A percentile compares a stretch with the other conserved stretches of the same genome.
Evolutionary conservation across 2,888 invertebrate genomes (phyloP).

Genomic region (Hecatera dysodea): DNA sequence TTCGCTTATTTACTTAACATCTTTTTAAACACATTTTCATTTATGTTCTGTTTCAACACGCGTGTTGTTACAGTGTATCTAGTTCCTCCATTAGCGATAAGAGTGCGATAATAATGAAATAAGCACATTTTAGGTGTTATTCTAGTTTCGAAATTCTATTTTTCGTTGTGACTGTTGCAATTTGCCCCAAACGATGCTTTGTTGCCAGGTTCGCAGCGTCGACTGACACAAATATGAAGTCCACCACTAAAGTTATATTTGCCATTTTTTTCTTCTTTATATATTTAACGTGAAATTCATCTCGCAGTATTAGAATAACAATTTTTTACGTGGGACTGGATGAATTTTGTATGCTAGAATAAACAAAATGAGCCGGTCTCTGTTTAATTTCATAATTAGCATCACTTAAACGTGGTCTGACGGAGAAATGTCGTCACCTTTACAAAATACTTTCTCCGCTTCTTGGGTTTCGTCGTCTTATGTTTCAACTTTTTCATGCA

Average conservation of each 20-base stretch:
- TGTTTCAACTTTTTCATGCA: slow-evolving; percentile 80
- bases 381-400: slow-evolving; percentile 72
- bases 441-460: slow-evolving; percentile 80
- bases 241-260: slow-evolving; percentile 73
- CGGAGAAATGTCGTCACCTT: slow-evolving; percentile 72
- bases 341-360: slow-evolving; percentile 32
- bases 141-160: slow-evolving; percentile 60
- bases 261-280: slow-evolving; percentile 67
- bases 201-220: slow-evolving; percentile 73
- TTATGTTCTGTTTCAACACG: slow-evolving; percentile 56
- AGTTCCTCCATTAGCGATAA: slow-evolving; percentile 52
- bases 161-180: slow-evolving; percentile 68
- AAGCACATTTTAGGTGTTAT: slow-evolving; percentile 29
- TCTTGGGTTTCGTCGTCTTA: slow-evolving; percentile 75
- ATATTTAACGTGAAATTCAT: slow-evolving; percentile 70
- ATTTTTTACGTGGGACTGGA: slow-evolving; percentile 27
- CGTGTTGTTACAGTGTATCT: slow-evolving; percentile 47
- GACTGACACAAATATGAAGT: slow-evolving; percentile 68
- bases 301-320: slow-evolving; percentile 21
- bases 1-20: slow-evolving; percentile 75
- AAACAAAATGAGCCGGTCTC: slow-evolving; percentile 56
- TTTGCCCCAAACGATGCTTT: slow-evolving; percentile 62
- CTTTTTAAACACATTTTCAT: slow-evolving; percentile 68
- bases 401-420: slow-evolving; percentile 66
- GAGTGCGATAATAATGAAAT: slow-evolving; percentile 34